Evolutionary conservation across 2,888 invertebrate genomes (phyloP).

Genomic region (Pyrrhia umbra): DNA sequence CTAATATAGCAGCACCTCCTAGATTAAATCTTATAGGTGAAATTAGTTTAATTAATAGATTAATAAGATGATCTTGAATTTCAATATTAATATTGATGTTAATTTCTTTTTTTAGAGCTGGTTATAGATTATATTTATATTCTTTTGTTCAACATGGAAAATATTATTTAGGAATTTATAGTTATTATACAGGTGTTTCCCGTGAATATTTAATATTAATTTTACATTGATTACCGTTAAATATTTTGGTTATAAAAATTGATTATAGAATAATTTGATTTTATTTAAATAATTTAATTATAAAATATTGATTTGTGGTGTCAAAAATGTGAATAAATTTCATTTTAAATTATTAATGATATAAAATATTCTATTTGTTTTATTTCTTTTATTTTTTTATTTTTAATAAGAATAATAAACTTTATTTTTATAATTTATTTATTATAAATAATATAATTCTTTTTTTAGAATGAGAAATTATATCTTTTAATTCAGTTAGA

Average conservation of each 20-base stretch:
- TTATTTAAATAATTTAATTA: conserved; percentile 92
- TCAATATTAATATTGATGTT: conserved; percentile 89
- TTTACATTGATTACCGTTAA: conserved; percentile 91
- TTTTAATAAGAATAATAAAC: conserved; percentile 82
- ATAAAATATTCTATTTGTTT: conserved; percentile 87
- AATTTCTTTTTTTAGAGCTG: conserved; percentile 92
- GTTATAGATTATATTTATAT: conserved; percentile 92
- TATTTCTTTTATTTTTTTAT: conserved; percentile 87
- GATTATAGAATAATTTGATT: conserved; percentile 87
- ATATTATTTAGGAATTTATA: conserved; percentile 85
- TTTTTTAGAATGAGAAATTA: conserved; percentile 90
- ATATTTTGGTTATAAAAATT: conserved; percentile 90
- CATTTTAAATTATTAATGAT: conserved; percentile 87
- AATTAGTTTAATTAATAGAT: conserved; percentile 91
- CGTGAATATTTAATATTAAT: conserved; percentile 91
- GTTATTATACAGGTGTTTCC: conserved; percentile 83
- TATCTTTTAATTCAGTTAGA: conserved; percentile 85
- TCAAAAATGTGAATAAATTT: conserved; percentile 88
- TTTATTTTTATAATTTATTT: conserved; percentile 83
- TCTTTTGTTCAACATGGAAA: conserved; percentile 91
- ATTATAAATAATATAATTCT: conserved; percentile 81
- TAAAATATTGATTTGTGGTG: conserved; percentile 93
- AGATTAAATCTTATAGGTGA: conserved; percentile 92
- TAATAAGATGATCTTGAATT: conserved; percentile 87
- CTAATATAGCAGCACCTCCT: conserved; percentile 92